These are phyloP conservation scores for Nothoprocta perdicaria DNA, from an alignment of 2,113 vertebrate genomes.

Conservation along the genomic window DNA sequence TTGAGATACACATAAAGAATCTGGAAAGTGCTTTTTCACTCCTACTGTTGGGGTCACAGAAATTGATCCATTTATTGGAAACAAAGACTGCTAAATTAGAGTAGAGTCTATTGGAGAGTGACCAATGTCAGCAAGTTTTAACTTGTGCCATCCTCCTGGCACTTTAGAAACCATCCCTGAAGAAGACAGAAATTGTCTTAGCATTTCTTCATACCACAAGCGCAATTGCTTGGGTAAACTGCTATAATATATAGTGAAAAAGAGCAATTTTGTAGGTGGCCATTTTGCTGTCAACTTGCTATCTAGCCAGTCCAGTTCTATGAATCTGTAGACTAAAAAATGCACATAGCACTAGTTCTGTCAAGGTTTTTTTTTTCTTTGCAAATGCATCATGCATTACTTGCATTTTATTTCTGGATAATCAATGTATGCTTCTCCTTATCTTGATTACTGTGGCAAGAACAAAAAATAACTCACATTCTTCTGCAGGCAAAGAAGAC, in stretches of 20 bases:
- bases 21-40: neutral
- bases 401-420: neutral
- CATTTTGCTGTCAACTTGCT: neutral
- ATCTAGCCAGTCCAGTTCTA: neutral
- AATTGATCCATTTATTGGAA: neutral
- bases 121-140: neutral
- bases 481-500: neutral
- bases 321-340: neutral
- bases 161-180: rapidly evolving
- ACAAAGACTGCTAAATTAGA: neutral
- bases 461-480: neutral
- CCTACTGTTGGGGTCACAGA: neutral
- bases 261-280: neutral
- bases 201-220: neutral
- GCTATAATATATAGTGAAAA: neutral
- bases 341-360: neutral
- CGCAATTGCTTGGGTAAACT: rapidly evolving
- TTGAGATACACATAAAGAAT: neutral
- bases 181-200: neutral
- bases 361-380: neutral
- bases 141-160: neutral
- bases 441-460: neutral
- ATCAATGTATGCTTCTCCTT: neutral
- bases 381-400: too few species aligned
- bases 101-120: neutral